Base-by-base conservation (phyloP, 1,140 invertebrate genomes). In the Arctopsyche grandis region DNA sequence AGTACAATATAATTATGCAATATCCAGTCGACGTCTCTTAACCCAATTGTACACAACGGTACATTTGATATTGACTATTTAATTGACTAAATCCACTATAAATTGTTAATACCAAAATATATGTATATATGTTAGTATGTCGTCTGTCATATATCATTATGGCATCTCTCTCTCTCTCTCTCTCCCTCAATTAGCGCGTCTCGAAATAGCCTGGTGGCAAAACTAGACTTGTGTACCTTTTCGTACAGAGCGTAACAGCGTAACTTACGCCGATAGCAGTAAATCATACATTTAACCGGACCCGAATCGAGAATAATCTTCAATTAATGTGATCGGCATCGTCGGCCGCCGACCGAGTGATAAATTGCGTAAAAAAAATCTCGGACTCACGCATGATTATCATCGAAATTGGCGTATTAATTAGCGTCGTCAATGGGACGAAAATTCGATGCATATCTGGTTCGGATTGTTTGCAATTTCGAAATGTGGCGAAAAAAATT, bases 221-320 rank as follows among this genome's bases (percentile, higher is more conserved):
- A 52, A 52, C 48, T 52, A 52, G 48, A 52, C 12, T 52, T 38
- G 29, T 38, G 7, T 7, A 46, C 16, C 12, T 52, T 52, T 52
- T 3, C 12, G 12, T 16, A 52, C 10, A 1, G 16, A 16, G 16
- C 48, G 12, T 52, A 52, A 12, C 48, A 38, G 29, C 29, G 29
- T 38, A 38, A 38, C 29, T 38, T 38, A 38, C 48, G 12, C 12
- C 4, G 1, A 52, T 12, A 9, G 58, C 58, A 16, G 21, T 60
- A 60, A 60, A 60, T 60, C 58, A 60, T 21, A 19, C n/a, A 19
- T 60, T 60, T 60, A 60, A 22, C 58, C 21, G 58, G 21, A 60
- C 21, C n/a, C 21, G 21, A 22, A 60, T 4, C 9, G 58, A 60
- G 19, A 21, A 60, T 60, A 22, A 60, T 60, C 48, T 3, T 14